Percentiles rank a stretch among this genome's conserved stretches.
Evolutionary conservation across 2,888 invertebrate genomes (phyloP).

Genomic region (Muschampia staudingeri): DNA sequence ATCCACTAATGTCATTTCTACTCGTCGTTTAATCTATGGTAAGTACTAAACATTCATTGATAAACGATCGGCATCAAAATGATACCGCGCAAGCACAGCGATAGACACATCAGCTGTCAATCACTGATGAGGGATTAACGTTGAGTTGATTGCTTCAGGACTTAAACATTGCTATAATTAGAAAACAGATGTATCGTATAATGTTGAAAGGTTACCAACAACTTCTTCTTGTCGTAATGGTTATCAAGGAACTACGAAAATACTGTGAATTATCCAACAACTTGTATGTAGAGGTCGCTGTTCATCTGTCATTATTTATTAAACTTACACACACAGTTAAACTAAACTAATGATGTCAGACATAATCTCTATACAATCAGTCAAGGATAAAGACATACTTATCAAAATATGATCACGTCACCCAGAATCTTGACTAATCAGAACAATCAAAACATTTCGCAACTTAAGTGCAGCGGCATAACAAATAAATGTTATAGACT

Average conservation of each 20-base stretch:
- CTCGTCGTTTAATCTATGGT: neutral
- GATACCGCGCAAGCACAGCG: constrained; percentile 34
- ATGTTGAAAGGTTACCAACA: neutral
- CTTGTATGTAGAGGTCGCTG: too few relatives aligned
- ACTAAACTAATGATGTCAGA: neutral
- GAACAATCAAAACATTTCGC: constrained; percentile 35
- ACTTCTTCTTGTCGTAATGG: too few relatives aligned
- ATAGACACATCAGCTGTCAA: constrained; percentile 37
- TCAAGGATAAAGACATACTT: constrained; percentile 7
- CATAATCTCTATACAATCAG: constrained; percentile 1
- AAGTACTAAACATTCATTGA: constrained; percentile 24
- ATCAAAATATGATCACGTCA: constrained; percentile 33
- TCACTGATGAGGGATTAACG: constrained; percentile 31
- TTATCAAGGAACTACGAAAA: too few relatives aligned
- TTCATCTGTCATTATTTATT: too few relatives aligned
- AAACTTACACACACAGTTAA: neutral
- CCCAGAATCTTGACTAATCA: constrained; percentile 1
- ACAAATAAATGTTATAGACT: constrained; percentile 29
- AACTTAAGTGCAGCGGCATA: constrained; percentile 23
- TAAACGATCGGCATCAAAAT: constrained; percentile 37
- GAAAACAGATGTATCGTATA: neutral
- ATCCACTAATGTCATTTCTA: neutral
- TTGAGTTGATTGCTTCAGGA: neutral
- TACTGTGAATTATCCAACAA: too few relatives aligned
- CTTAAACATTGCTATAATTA: neutral